Conservation (phyloP, 2,888 invertebrate species). For the Pyrochroa serraticornis region DNA sequence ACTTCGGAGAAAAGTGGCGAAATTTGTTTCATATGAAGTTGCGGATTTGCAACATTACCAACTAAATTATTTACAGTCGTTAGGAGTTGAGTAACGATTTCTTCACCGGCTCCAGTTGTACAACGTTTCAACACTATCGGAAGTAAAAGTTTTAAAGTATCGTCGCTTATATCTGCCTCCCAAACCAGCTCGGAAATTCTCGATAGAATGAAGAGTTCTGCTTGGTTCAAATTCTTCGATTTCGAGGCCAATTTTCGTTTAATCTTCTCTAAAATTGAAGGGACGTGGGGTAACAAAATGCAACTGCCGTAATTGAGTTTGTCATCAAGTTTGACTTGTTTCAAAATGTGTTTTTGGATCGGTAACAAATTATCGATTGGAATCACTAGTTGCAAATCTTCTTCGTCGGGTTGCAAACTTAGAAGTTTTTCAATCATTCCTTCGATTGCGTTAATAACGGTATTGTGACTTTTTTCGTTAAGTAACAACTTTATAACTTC, state of each 20-base stretch:
- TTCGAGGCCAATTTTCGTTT: conserved; percentile 68
- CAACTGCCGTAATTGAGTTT: conserved; percentile 74
- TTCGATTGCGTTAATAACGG: conserved; percentile 72
- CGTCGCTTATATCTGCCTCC: conserved; percentile 70
- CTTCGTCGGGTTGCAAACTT: conserved; percentile 67
- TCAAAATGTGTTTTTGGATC: conserved; percentile 45
- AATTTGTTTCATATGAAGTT: conserved; percentile 70
- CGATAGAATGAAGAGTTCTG: conserved; percentile 76
- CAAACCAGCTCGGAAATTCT: conserved; percentile 77
- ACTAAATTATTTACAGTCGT: conserved; percentile 78
- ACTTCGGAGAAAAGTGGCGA: conserved; percentile 76
- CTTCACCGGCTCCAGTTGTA: conserved; percentile 66
- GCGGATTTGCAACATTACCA: conserved; percentile 68
- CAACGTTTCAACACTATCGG: conserved; percentile 75
- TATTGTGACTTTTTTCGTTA: conserved; percentile 68
- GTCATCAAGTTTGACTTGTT: conserved; percentile 49
- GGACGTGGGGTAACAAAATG: conserved; percentile 76
- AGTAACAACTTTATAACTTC: conserved; percentile 74
- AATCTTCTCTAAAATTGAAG: conserved; percentile 72
- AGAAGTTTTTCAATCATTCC: conserved; percentile 78
- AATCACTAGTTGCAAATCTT: conserved; percentile 56
- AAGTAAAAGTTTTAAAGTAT: conserved; percentile 70
- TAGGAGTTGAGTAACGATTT: conserved; percentile 72
- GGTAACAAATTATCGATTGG: conserved; percentile 56
- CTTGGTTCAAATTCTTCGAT: conserved; percentile 67